Percentiles rank a stretch among this genome's conserved stretches.
These are phyloP conservation scores for Drosophila eohydei DNA, from an alignment of 2,888 invertebrate genomes.

Conservation along the genomic window DNA sequence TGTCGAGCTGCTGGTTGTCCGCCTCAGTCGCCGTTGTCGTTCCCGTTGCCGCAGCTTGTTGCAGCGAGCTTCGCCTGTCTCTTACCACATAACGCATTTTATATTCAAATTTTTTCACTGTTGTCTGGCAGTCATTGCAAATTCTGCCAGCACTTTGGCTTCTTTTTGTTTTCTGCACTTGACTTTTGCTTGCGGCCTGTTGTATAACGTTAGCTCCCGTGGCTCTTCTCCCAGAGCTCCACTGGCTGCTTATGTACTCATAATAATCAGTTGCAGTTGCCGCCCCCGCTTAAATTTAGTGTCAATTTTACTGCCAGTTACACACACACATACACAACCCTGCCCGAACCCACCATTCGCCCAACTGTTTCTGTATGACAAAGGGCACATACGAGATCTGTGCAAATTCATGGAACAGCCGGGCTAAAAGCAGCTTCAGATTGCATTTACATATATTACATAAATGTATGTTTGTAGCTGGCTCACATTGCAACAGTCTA, in stretches of 20 bases:
- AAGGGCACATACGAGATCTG: constrained; percentile 54
- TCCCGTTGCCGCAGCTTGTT: constrained; percentile 9
- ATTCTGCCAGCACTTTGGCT: constrained; percentile 57
- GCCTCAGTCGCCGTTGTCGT: constrained; percentile 7
- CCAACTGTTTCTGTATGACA: constrained; percentile 53
- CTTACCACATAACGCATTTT: constrained; percentile 75
- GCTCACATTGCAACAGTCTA: background rate
- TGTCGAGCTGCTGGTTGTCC: constrained; percentile 51
- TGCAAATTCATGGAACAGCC: constrained; percentile 47
- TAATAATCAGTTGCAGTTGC: constrained; percentile 76
- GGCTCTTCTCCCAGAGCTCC: constrained; percentile 1
- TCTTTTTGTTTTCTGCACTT: constrained; percentile 56
- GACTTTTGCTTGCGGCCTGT: constrained; percentile 52
- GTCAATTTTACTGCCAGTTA: constrained; percentile 74
- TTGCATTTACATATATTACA: constrained; percentile 56
- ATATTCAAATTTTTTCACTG: constrained; percentile 75
- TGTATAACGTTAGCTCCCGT: background rate
- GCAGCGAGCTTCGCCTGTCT: constrained; percentile 23
- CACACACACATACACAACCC: constrained; percentile 23
- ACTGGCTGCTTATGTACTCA: constrained; percentile 55
- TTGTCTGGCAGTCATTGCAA: constrained; percentile 67
- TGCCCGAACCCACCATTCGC: background rate
- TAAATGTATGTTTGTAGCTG: constrained; percentile 23
- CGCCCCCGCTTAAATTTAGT: constrained; percentile 68
- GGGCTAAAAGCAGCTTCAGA: constrained; percentile 23